A percentile compares a stretch with the other conserved stretches of the same genome.
Conservation (phyloP, 2,888 invertebrate genomes). For the Meiosimyza decipiens region DNA sequence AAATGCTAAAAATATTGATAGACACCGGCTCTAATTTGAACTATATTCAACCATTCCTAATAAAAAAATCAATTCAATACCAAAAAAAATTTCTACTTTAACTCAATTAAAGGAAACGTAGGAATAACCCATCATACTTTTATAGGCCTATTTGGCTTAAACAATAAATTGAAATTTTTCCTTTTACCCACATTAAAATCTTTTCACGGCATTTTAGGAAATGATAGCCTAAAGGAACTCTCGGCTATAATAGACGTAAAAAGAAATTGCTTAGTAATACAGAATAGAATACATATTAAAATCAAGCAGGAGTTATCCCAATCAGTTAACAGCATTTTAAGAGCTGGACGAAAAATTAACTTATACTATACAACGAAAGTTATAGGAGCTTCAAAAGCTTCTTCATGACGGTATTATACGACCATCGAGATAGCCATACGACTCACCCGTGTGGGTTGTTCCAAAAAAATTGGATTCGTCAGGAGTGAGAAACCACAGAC, state of each 20-base stretch:
- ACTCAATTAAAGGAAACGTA: background rate
- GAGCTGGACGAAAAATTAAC: background rate
- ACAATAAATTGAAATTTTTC: slow-evolving; percentile 22
- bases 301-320: slow-evolving; percentile 1
- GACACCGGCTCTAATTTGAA: too few relatives aligned
- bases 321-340: slow-evolving; percentile 3
- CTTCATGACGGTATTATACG: slow-evolving; percentile 35
- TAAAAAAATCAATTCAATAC: too few relatives aligned
- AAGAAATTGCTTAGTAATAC: slow-evolving; percentile 1
- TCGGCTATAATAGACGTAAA: slow-evolving; percentile 11
- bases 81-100: too few relatives aligned
- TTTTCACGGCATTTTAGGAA: slow-evolving; percentile 20
- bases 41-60: too few relatives aligned
- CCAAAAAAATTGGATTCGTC: slow-evolving; percentile 32
- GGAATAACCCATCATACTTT: slow-evolving; percentile 19
- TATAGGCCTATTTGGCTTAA: slow-evolving; percentile 6
- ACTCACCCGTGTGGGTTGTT: slow-evolving; percentile 31
- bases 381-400: background rate
- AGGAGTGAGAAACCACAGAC: background rate
- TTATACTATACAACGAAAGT: slow-evolving; percentile 12
- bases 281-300: slow-evolving; percentile 1
- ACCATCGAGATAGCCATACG: slow-evolving; percentile 34
- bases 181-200: slow-evolving; percentile 25
- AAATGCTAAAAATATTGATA: too few relatives aligned
- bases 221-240: slow-evolving; percentile 26